A percentile compares a stretch with the other conserved stretches of the same genome.
These are phyloP conservation scores for Loripinus fragilis DNA, from an alignment of 2,888 invertebrate species.

Conservation along the genomic window DNA sequence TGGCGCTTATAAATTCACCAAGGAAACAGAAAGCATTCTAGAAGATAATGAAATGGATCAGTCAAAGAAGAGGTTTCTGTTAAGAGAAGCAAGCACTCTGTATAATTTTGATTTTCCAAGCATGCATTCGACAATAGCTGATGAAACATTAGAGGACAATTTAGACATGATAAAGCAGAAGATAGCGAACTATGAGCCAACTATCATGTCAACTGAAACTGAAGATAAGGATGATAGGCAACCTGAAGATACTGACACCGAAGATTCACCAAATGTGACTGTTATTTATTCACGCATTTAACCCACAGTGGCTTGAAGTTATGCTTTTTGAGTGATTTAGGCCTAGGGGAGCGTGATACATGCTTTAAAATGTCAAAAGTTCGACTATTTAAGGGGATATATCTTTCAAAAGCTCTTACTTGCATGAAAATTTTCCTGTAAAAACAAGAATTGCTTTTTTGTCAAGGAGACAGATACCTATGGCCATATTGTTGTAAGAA, in stretches of 20 bases:
- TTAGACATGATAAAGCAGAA: not conserved
- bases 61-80: not conserved
- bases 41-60: not conserved
- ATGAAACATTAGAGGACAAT: not conserved
- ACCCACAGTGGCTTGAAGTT: too few relatives aligned
- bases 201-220: not conserved
- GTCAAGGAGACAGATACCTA: too few relatives aligned
- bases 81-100: not conserved
- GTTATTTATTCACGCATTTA: conserved; percentile 2
- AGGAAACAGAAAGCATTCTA: not conserved
- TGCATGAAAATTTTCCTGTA: too few relatives aligned
- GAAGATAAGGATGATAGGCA: not conserved
- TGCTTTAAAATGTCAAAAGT: too few relatives aligned
- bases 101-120: not conserved
- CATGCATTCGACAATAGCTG: not conserved
- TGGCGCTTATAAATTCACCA: not conserved
- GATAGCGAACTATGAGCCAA: not conserved
- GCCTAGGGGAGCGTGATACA: too few relatives aligned
- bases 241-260: too few relatives aligned
- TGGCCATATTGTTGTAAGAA: too few relatives aligned
- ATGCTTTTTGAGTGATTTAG: too few relatives aligned
- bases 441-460: too few relatives aligned
- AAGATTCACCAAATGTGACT: not conserved
- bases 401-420: too few relatives aligned
- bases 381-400: too few relatives aligned